Evolutionary conservation across 2,113 vertebrate genomes (phyloP).

Genomic region (Orientallactaga bullata): DNA sequence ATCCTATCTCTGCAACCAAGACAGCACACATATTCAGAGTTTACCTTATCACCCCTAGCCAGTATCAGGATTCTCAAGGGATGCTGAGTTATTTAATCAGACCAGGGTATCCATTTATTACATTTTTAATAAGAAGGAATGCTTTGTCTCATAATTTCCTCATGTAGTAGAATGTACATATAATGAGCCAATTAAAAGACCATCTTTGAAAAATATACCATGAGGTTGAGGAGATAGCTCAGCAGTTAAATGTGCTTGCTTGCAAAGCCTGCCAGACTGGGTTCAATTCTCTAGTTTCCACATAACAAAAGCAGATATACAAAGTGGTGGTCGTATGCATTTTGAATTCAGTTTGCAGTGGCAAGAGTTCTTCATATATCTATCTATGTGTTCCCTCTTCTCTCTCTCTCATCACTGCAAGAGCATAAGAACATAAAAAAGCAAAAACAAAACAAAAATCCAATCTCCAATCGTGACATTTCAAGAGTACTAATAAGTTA

Average conservation of each 20-base stretch:
- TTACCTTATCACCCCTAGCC: background rate
- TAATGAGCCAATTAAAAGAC: constrained; percentile 63
- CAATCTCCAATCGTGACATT: constrained; percentile 67
- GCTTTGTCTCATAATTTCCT: constrained; percentile 30
- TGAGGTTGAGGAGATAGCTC: background rate
- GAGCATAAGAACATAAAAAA: too few species aligned
- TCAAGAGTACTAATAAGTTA: constrained; percentile 68
- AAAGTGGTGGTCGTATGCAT: too few species aligned
- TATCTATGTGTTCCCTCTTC: too few species aligned
- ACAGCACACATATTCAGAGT: background rate
- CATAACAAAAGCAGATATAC: too few species aligned
- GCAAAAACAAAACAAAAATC: too few species aligned
- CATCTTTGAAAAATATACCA: constrained; percentile 61
- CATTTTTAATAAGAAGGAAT: constrained; percentile 35
- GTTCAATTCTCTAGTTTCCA: too few species aligned
- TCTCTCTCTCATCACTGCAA: background rate
- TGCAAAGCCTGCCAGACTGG: too few species aligned
- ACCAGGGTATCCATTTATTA: background rate
- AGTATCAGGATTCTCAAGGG: background rate
- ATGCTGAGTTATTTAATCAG: background rate
- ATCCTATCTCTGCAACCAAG: background rate
- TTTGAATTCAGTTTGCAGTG: too few species aligned
- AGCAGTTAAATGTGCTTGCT: too few species aligned
- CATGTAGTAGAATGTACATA: constrained; percentile 9
- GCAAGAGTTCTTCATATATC: too few species aligned